These are phyloP conservation scores for Solea senegalensis DNA, from an alignment of 2,113 vertebrate genomes.

Conservation along the genomic window DNA sequence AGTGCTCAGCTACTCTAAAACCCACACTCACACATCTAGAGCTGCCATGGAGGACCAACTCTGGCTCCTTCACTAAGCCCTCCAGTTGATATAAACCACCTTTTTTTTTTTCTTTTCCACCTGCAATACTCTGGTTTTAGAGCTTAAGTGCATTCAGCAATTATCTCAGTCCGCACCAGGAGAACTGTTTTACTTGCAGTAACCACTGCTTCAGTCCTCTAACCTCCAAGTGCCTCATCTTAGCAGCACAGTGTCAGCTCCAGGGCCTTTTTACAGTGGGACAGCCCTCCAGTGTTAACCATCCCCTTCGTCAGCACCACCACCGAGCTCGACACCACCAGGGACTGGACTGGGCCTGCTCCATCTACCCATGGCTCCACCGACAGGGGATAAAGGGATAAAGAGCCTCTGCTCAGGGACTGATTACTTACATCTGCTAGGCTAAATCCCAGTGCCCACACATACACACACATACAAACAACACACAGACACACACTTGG, in stretches of 20 bases:
- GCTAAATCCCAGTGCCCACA: slow-evolving; percentile 84
- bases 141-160: slow-evolving; percentile 21
- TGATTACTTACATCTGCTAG: slow-evolving; percentile 90
- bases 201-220: slow-evolving; percentile 12
- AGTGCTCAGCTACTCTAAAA: slow-evolving; percentile 69
- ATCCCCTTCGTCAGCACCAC: slow-evolving; percentile 63
- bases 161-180: not conserved
- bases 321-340: slow-evolving; percentile 64
- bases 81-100: slow-evolving; percentile 61
- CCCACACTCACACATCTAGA: slow-evolving; percentile 59
- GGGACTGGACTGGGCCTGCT: slow-evolving; percentile 60
- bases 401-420: slow-evolving; percentile 84
- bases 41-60: slow-evolving; percentile 50
- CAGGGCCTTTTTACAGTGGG: slow-evolving; percentile 17
- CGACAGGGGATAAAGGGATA: slow-evolving; percentile 92
- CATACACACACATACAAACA: slow-evolving; percentile 45
- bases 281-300: slow-evolving; percentile 30
- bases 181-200: slow-evolving; percentile 33
- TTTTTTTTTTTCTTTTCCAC: slow-evolving; percentile 43
- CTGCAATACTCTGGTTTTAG: slow-evolving; percentile 29
- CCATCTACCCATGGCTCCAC: slow-evolving; percentile 81
- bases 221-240: slow-evolving; percentile 2
- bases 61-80: slow-evolving; percentile 48
- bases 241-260: slow-evolving; percentile 4
- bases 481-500: slow-evolving; percentile 51